Conservation (phyloP, 2,797 vertebrate genomes). For the Platyrinchus mystaceus region DNA sequence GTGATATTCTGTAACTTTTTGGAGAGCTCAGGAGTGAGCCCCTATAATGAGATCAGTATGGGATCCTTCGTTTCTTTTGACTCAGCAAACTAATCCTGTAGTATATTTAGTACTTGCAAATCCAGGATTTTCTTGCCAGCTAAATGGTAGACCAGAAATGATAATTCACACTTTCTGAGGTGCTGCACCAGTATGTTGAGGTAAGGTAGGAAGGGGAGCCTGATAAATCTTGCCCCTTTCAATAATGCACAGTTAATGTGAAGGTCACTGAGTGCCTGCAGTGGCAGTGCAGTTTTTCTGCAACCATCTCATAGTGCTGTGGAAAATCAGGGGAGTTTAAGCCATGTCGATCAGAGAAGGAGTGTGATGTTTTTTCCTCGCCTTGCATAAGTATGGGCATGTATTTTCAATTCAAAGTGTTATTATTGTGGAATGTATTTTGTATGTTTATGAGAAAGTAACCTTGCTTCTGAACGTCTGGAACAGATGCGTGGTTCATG, state of each 20-base stretch:
- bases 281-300: constrained; percentile 12
- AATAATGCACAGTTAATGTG: neutral
- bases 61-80: neutral
- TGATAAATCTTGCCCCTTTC: neutral
- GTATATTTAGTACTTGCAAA: constrained; percentile 15
- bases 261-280: constrained; percentile 24
- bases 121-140: neutral
- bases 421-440: neutral
- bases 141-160: neutral
- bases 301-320: neutral
- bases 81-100: neutral
- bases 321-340: neutral
- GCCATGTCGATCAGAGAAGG: neutral
- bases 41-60: neutral
- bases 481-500: neutral
- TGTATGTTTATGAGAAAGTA: neutral
- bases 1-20: neutral
- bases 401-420: neutral
- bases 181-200: neutral
- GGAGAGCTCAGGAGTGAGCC: neutral
- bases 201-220: neutral
- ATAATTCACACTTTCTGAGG: neutral
- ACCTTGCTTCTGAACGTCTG: neutral
- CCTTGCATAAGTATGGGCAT: neutral
- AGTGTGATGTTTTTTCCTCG: neutral